Conservation (phyloP, 2,113 vertebrate species). For the Rhabdomys dilectus region DNA sequence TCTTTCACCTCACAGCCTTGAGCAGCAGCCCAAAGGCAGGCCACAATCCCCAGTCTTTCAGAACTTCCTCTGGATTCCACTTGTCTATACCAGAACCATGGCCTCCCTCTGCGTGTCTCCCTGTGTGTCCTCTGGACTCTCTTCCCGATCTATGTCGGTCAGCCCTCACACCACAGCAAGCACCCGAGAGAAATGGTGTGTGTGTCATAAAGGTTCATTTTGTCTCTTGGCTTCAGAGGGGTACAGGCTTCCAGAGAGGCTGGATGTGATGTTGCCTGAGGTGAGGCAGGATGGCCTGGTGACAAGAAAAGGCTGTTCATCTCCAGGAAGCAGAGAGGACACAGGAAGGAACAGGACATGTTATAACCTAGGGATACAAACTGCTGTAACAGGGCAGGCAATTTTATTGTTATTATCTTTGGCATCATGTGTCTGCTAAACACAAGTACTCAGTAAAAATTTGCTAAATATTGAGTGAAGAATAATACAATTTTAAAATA, state of each 20-base stretch:
- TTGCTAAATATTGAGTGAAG: slow-evolving; percentile 55
- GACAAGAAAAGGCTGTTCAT: not conserved
- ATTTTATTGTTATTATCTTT: not conserved
- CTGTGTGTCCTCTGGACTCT: not conserved
- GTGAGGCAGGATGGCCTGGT: not conserved
- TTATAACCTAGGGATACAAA: not conserved
- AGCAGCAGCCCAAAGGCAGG: not conserved
- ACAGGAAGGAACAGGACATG: too few species aligned
- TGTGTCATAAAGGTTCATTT: not conserved
- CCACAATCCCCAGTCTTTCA: not conserved
- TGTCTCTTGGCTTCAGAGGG: not conserved
- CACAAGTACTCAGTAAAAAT: not conserved
- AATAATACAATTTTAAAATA: slow-evolving; percentile 55
- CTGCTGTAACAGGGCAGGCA: not conserved
- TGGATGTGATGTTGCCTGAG: not conserved
- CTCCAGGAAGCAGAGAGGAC: not conserved
- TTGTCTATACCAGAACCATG: not conserved
- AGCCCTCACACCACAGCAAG: not conserved
- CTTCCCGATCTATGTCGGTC: not conserved
- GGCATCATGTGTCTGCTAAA: not conserved
- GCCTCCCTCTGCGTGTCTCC: not conserved
- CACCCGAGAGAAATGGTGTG: too few species aligned
- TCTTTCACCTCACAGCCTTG: not conserved
- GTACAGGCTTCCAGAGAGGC: not conserved
- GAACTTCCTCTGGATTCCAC: not conserved